Evolutionary conservation across 2,888 invertebrate species (phyloP), one percentile per base, ranked within the genome.

Genomic region (Anoncus sp.): DNA sequence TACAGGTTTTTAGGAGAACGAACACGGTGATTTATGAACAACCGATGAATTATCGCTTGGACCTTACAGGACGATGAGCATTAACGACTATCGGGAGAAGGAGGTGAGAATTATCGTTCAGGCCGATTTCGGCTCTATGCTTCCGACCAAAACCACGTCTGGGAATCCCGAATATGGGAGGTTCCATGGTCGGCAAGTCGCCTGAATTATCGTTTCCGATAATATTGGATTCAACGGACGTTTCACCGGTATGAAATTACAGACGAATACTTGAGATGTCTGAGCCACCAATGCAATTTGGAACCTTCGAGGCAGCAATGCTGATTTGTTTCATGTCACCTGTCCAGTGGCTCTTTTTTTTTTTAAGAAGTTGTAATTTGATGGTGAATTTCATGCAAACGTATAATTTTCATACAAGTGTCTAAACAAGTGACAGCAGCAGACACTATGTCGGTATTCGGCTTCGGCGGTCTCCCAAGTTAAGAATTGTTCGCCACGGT

Each of bases 141-240:
- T 16, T 35, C 57, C 43, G 31, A 31, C 14, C 53, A 63, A 20
- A 55, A 40, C 62, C 45, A 35, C n/a, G 73, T 69, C 69, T 77
- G 69, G 63, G 69, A 77, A 77, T 77, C 24, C 40, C 35, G 45
- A 73, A 57, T 69, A 77, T 69, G 49, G 69, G 22, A 57, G 72
- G 40, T 20, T 57, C 16, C 73, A 38, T 20, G 62, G 51, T 24
- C 67, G 40, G 35, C 69, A 38, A 59, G 49, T 69, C 27, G n/a
- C 27, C 27, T 74, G 77, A 77, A 49, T 65, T 74, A 65, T 65
- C 16, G 69, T 63, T 59, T 45, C 20, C 69, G 65, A 74, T 73
- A 65, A 51, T 65, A 60, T 77, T 77, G 63, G 53, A 77, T 59
- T 62, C 24, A 40, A 38, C 24, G 62, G 14, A 18, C 10, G 22